phyloP scores from a whole-genome alignment of 1,140 invertebrate species.

The Danaus plexippus region DNA sequence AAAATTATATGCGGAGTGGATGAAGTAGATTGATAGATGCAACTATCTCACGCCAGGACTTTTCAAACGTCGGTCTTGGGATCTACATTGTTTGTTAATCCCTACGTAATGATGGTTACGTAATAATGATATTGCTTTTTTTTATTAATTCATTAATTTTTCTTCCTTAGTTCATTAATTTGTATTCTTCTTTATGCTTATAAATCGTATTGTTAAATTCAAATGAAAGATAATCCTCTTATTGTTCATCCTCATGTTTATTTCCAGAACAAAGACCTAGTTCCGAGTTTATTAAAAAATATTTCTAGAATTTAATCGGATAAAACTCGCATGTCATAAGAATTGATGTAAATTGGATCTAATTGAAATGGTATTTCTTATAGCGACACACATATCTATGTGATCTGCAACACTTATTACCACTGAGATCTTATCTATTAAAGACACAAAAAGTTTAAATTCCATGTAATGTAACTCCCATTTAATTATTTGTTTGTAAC shows the following conservation, averaged over 20 bases:
- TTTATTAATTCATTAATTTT: too few species aligned
- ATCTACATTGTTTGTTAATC: neutral
- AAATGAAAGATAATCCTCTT: slow-evolving; percentile 7
- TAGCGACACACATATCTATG: slow-evolving; percentile 14
- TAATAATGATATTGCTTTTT: too few species aligned
- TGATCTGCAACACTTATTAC: slow-evolving; percentile 6
- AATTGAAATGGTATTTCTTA: slow-evolving; percentile 43
- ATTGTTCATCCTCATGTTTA: neutral
- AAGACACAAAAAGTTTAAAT: neutral
- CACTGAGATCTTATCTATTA: slow-evolving; percentile 6
- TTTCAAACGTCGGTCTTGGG: neutral
- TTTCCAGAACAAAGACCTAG: slow-evolving; percentile 13
- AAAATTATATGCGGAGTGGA: neutral
- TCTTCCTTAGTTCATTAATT: too few species aligned
- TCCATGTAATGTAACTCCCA: too few species aligned
- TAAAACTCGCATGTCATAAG: slow-evolving; percentile 9
- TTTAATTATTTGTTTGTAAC: too few species aligned
- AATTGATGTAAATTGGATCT: slow-evolving; percentile 32
- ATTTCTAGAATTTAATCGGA: slow-evolving; percentile 10
- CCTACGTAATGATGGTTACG: neutral
- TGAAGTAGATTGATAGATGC: too few species aligned
- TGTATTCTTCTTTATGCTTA: too few species aligned
- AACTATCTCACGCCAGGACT: too few species aligned
- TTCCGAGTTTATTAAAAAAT: slow-evolving; percentile 12
- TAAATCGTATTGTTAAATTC: too few species aligned